Evolutionary conservation across 1,140 invertebrate genomes (phyloP), one percentile per base, ranked within the genome.

Genomic region (Danaus melanippus): DNA sequence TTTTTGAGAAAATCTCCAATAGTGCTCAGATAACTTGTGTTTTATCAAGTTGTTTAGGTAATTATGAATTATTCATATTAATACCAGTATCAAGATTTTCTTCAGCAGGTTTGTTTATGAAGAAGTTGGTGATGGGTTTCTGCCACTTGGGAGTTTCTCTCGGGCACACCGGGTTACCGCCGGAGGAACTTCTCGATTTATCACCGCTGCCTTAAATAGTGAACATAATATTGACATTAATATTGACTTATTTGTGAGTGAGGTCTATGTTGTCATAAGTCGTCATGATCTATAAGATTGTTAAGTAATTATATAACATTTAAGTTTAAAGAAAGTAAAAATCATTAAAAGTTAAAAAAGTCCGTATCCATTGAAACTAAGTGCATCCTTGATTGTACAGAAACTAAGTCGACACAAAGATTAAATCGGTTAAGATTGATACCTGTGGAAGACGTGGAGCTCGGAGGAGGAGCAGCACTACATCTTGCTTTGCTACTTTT

Each of bases 131-230:
- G 46, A 89, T 89, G 0, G 87, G 84, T 50, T 85, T 86, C 60
- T 89, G 88, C 88, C 88, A 89, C 39, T 77, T 76, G 0, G 88
- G 88, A 5, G 86, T 89, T 51, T 88, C 86, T 40, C 88, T 66
- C 0, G 84, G 87, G 66, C 81, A 86, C 12, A 87, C 86, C 0
- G 88, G 69, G 64, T 89, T 89, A 3, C 88, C 88, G 21, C 86
- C 82, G 1, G 73, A 71, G 46, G 67, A 56, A 12, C 57, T 63
- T 10, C 58, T 59, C 0, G 66, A 64, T 6, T 66, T 67, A 0
- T 75, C 69, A 45, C 63, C 39, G 8, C 10, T 42, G n/a, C 50
- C 46, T 56, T 44, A 12, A 40, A 32, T 9, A 46, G 54, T 11
- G 2, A 49, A 12, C 9, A 42, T 17, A 10, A 12, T 41, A 50